A percentile compares a stretch with the other conserved stretches of the same genome.
Conservation (phyloP, 2,797 vertebrate genomes). For the Halcyon badia region DNA sequence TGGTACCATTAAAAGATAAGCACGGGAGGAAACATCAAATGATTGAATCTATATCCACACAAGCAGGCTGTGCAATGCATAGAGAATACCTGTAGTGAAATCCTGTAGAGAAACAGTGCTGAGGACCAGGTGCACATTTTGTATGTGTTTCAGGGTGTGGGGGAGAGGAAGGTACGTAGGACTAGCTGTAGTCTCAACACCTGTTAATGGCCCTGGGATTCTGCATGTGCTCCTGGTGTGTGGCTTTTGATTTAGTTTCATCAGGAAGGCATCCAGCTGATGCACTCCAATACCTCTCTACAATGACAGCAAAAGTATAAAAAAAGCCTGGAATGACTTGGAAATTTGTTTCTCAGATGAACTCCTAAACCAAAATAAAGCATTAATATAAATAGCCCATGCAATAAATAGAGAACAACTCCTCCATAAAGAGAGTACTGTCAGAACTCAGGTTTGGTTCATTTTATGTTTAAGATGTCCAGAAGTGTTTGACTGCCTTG, state of each 20-base stretch:
- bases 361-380: neutral
- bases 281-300: neutral
- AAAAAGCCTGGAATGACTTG: neutral
- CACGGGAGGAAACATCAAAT: neutral
- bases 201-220: neutral
- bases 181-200: neutral
- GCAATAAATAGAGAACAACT: slow-evolving; percentile 23
- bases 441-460: neutral
- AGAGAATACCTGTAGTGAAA: neutral
- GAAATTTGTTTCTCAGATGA: slow-evolving; percentile 8
- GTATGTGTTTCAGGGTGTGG: accelerated
- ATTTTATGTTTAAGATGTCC: neutral
- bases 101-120: neutral
- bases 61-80: neutral
- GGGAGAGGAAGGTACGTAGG: neutral
- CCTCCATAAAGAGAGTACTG: neutral
- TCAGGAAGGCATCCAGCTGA: neutral
- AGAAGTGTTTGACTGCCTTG: neutral
- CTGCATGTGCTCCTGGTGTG: neutral
- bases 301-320: neutral
- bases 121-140: neutral
- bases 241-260: neutral
- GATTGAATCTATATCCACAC: neutral
- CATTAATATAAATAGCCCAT: neutral
- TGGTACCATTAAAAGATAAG: slow-evolving; percentile 14